Conservation (phyloP, 2,113 vertebrate genomes). For the Catharus bicknelli region DNA sequence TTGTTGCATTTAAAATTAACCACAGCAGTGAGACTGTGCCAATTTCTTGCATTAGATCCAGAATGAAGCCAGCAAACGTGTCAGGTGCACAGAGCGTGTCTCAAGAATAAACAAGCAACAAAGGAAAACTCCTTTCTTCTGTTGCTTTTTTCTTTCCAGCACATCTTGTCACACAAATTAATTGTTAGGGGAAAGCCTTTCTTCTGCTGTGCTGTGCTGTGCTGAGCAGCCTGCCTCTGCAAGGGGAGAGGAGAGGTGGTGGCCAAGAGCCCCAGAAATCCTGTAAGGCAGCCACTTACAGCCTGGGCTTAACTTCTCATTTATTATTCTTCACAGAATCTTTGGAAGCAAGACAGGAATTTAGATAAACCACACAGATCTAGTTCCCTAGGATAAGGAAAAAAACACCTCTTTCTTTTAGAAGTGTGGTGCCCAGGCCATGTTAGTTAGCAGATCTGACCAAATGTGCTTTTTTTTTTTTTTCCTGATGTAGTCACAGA, state of each 20-base stretch:
- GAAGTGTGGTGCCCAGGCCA: neutral
- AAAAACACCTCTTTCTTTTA: neutral
- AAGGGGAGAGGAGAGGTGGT: neutral
- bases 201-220: neutral
- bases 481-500: neutral
- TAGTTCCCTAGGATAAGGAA: neutral
- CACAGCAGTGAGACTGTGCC: conserved; percentile 13
- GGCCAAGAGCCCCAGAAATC: neutral
- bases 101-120: conserved; percentile 8
- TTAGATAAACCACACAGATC: neutral
- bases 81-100: conserved; percentile 11
- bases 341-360: neutral
- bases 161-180: conserved; percentile 4
- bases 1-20: conserved; percentile 56
- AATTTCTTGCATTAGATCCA: conserved; percentile 18
- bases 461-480: neutral
- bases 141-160: neutral
- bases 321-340: neutral
- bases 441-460: neutral
- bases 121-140: conserved; percentile 1
- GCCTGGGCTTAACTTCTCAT: neutral
- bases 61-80: neutral
- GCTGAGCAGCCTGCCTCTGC: neutral
- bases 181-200: neutral
- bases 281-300: neutral